phyloP scores from a whole-genome alignment of 2,113 vertebrate genomes.

The Microtus montanus region DNA sequence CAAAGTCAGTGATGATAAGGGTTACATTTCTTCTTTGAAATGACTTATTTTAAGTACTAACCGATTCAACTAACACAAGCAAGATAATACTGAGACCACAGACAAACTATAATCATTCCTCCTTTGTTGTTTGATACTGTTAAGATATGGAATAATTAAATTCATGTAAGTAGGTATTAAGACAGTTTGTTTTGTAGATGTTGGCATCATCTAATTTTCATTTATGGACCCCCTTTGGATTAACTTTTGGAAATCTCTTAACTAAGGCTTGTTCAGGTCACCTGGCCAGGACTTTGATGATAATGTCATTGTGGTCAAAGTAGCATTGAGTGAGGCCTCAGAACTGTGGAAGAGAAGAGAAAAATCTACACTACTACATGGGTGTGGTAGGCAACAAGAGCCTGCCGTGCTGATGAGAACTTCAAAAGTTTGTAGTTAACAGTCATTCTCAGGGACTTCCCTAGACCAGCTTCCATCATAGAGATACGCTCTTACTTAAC shows the following conservation, averaged over 20 bases:
- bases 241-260: slow-evolving; percentile 50
- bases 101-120: background rate
- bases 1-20: background rate
- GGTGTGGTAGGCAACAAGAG: slow-evolving; percentile 44
- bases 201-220: background rate
- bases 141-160: slow-evolving; percentile 8
- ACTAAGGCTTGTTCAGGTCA: background rate
- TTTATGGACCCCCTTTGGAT: slow-evolving; percentile 17
- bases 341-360: slow-evolving; percentile 51
- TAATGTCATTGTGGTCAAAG: slow-evolving; percentile 28
- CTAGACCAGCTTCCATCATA: slow-evolving; percentile 45
- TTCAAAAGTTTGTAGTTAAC: slow-evolving; percentile 30
- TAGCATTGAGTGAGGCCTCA: slow-evolving; percentile 22
- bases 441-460: slow-evolving; percentile 61
- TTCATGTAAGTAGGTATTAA: slow-evolving; percentile 14
- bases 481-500: slow-evolving; percentile 44
- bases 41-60: slow-evolving; percentile 4
- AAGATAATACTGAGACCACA: slow-evolving; percentile 25
- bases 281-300: background rate
- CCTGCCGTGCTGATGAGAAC: slow-evolving; percentile 28
- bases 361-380: slow-evolving; percentile 52
- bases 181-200: background rate
- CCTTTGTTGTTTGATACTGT: background rate
- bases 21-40: slow-evolving; percentile 32
- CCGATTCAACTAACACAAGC: background rate